Evolutionary conservation across 2,888 invertebrate species (phyloP).

Genomic region (Drosophila aldrichi): DNA sequence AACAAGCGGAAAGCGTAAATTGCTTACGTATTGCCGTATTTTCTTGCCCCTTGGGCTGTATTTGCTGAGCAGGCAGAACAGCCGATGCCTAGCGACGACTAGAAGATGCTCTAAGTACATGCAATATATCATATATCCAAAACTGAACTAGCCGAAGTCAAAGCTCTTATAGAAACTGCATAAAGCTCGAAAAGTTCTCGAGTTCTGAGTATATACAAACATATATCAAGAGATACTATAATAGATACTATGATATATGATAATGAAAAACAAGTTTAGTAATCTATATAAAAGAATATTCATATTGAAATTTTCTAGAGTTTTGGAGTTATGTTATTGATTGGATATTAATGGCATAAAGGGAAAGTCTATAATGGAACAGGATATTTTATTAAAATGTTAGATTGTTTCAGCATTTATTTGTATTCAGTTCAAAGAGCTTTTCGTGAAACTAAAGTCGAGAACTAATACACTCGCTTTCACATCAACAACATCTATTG

Average conservation of each 20-base stretch:
- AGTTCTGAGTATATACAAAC: background rate
- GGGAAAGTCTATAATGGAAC: too few species aligned
- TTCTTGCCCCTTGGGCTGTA: constrained; percentile 19
- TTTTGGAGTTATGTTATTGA: too few species aligned
- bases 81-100: background rate
- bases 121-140: background rate
- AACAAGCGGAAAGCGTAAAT: constrained; percentile 77
- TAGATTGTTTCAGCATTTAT: too few species aligned
- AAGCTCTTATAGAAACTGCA: background rate
- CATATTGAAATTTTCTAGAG: too few species aligned
- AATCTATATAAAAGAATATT: too few species aligned
- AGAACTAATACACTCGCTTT: background rate
- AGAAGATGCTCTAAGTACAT: background rate
- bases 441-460: background rate
- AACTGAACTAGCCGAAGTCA: background rate
- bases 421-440: background rate
- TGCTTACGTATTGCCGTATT: constrained; percentile 70
- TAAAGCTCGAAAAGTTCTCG: background rate
- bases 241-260: background rate
- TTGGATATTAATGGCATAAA: too few species aligned
- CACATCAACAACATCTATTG: background rate
- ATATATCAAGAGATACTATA: background rate
- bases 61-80: constrained; percentile 12
- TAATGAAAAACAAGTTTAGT: too few species aligned
- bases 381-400: too few species aligned